Conservation (phyloP, 2,888 invertebrate species). For the Plusia festucae region DNA sequence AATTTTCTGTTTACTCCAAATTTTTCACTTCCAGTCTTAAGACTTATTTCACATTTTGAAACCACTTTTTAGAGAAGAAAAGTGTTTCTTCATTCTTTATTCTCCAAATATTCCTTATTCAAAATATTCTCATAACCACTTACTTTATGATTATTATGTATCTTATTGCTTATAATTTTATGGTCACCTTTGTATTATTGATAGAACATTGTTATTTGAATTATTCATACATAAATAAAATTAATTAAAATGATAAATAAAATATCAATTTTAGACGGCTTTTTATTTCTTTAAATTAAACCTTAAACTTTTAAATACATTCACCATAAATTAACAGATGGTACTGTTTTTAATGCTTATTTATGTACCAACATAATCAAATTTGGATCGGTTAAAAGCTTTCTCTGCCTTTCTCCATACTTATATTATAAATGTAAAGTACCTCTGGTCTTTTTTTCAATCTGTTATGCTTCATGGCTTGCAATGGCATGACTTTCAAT, state of each 20-base stretch:
- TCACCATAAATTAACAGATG: neutral
- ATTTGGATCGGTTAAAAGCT: too few relatives aligned
- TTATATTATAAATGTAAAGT: too few relatives aligned
- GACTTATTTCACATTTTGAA: constrained; percentile 65
- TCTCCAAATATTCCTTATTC: constrained; percentile 52
- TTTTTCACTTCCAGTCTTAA: constrained; percentile 40
- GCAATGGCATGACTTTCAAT: too few relatives aligned
- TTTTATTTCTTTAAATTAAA: constrained; percentile 30
- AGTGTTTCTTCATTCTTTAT: constrained; percentile 72
- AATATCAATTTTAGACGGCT: constrained; percentile 4
- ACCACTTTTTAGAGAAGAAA: constrained; percentile 77
- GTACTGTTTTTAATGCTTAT: too few relatives aligned
- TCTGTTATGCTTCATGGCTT: too few relatives aligned
- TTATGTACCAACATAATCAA: too few relatives aligned
- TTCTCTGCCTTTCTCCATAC: too few relatives aligned
- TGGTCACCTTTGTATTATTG: constrained; percentile 60
- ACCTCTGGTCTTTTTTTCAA: too few relatives aligned
- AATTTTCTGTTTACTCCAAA: constrained; percentile 42
- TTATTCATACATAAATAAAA: constrained; percentile 38
- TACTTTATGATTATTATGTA: constrained; percentile 40
- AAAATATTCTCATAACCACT: constrained; percentile 53
- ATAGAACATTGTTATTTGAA: constrained; percentile 23
- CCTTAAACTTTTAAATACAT: neutral
- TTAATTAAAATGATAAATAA: constrained; percentile 34
- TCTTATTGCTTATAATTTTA: constrained; percentile 44